These are phyloP conservation scores for Epinephelus awoara DNA, from an alignment of 2,797 vertebrate species.

Conservation along the genomic window DNA sequence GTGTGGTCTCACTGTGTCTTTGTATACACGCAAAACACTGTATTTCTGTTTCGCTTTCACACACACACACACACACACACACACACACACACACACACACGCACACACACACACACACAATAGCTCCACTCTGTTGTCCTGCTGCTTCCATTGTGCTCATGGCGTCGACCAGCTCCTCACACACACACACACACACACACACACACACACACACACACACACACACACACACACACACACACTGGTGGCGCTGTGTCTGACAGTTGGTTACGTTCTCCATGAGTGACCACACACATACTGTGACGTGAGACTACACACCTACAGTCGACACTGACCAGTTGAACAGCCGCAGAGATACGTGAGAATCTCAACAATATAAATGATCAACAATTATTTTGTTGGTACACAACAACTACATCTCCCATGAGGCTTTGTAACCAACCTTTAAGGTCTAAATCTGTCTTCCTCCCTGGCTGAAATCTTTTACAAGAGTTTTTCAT, in stretches of 20 bases:
- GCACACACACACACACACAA: constrained; percentile 39
- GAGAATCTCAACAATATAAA: too few species aligned
- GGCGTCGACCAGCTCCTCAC: constrained; percentile 7
- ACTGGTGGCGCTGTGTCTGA: background rate
- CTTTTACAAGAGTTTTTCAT: too few species aligned
- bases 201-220: constrained; percentile 15
- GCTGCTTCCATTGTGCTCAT: constrained; percentile 49
- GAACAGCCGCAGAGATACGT: too few species aligned
- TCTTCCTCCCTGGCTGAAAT: too few species aligned
- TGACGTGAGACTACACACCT: background rate
- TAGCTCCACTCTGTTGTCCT: constrained; percentile 17
- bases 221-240: constrained; percentile 15
- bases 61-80: constrained; percentile 30
- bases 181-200: constrained; percentile 16
- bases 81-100: constrained; percentile 33
- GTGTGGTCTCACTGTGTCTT: constrained; percentile 41
- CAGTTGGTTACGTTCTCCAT: background rate
- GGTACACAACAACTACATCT: too few species aligned
- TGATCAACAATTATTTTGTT: too few species aligned
- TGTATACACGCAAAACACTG: background rate
- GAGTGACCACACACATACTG: constrained; percentile 10
- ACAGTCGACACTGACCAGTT: too few species aligned
- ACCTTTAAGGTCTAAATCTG: too few species aligned
- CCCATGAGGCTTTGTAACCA: too few species aligned
- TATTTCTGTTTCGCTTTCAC: background rate